A percentile compares a stretch with the other conserved stretches of the same genome.
Conservation (phyloP, 2,113 vertebrate genomes). For the Chiloscyllium plagiosum region DNA sequence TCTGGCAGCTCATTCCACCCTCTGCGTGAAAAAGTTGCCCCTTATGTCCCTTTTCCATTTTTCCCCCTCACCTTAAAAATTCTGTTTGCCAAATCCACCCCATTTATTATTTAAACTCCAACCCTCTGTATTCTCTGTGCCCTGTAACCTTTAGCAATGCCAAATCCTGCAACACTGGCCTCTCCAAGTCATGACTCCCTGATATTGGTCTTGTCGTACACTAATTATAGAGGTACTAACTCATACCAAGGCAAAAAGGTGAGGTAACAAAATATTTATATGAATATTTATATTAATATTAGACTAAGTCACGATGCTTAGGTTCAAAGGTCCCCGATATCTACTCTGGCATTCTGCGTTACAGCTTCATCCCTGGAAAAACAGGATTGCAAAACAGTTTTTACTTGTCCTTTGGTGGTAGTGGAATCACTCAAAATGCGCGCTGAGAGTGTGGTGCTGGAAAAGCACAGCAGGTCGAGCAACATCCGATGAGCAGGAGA, state of each 20-base stretch:
- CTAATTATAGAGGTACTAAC: not conserved
- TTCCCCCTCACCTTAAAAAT: too few species aligned
- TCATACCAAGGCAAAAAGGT: not conserved
- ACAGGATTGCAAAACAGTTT: not conserved
- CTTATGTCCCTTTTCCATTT: too few species aligned
- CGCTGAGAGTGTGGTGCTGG: too few species aligned
- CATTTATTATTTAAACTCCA: not conserved
- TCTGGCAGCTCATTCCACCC: too few species aligned
- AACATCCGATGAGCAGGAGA: too few species aligned
- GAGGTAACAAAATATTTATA: not conserved
- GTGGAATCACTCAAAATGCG: not conserved
- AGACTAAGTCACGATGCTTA: not conserved
- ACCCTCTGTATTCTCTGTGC: not conserved
- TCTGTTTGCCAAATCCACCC: not conserved
- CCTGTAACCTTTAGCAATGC: not conserved
- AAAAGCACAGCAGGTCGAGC: too few species aligned
- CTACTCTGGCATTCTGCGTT: not conserved
- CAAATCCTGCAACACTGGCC: not conserved
- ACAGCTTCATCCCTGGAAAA: not conserved
- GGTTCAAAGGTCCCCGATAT: not conserved
- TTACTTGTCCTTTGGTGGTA: not conserved
- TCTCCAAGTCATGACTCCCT: not conserved
- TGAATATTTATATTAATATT: not conserved
- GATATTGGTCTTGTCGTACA: not conserved
- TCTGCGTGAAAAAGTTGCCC: too few species aligned